Base-by-base conservation (phyloP, 1,140 invertebrate species). In the Drosophila elegans region DNA sequence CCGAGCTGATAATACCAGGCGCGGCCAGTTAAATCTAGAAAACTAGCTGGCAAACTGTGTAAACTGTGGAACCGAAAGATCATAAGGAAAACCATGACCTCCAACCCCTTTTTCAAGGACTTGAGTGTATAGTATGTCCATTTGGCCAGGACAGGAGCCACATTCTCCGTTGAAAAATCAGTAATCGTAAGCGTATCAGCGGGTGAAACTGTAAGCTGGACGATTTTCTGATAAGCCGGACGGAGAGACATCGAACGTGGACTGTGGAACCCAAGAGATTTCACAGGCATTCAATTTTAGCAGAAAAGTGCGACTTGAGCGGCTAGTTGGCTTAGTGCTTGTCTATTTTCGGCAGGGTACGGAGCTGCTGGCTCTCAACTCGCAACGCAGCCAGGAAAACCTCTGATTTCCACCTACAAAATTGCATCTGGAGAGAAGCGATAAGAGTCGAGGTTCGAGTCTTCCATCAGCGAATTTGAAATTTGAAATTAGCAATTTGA, bases 311-410 rank as follows among this genome's bases (percentile, higher is more conserved):
- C 83, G 66, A 83, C 71, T 76, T 76, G 63, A 74, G 60, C 61
- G 60, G 51, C 54, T 45, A 67, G 42, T 79, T 79, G 56, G 55
- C 46, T 88, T 89, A 88, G 83, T 88, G 63, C 84, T 86, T 41
- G 78, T 86, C 81, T 76, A 88, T 88, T 88, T 88, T 88, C 77
- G 83, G 76, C 79, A 80, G 84, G 76, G 84, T 74, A 89, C 78
- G 79, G 83, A 82, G 63, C 83, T 79, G 61, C 63, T 77, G 59
- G 79, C 79, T 88, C 59, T 64, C 78, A 59, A 60, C 49, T 27
- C 36, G n/a, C 32, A 55, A 32, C 44, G n/a, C 36, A 42, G 53
- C 25, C 53, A 59, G 72, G 72, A 75, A 75, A 68, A 60, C 32
- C 16, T 21, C 16, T 27, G n/a, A 74, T 52, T 62, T 41, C 38